Conservation (phyloP, 2,888 invertebrate genomes). For the Chrysolina americana region DNA sequence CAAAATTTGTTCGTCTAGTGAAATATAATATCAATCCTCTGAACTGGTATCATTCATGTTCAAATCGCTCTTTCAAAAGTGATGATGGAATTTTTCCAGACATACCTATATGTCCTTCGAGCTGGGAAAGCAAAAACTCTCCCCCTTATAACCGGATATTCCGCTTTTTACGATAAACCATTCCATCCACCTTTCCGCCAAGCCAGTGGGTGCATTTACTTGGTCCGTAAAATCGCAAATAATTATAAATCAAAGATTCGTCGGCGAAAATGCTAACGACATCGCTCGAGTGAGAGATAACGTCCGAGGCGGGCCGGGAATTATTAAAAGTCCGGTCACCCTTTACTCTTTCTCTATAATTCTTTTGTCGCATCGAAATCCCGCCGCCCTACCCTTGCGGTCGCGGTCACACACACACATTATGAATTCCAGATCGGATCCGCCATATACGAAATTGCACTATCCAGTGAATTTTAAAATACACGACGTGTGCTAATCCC, state of each 20-base stretch:
- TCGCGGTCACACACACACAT: constrained; percentile 44
- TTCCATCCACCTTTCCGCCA: constrained; percentile 25
- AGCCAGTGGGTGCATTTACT: constrained; percentile 27
- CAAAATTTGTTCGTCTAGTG: too few species aligned
- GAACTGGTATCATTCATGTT: too few species aligned
- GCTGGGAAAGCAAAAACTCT: constrained; percentile 9
- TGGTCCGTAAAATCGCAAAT: constrained; percentile 44
- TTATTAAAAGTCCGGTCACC: constrained; percentile 66
- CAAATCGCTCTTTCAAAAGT: too few species aligned
- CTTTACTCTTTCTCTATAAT: constrained; percentile 66
- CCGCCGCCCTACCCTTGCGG: constrained; percentile 46
- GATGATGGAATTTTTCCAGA: too few species aligned
- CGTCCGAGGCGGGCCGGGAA: constrained; percentile 60
- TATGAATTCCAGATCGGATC: constrained; percentile 48
- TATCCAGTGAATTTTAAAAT: constrained; percentile 44
- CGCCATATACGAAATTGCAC: constrained; percentile 36
- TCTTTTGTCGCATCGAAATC: constrained; percentile 60
- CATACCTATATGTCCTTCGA: neutral
- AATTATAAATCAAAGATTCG: constrained; percentile 49
- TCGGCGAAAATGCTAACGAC: constrained; percentile 48
- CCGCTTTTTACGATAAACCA: constrained; percentile 25
- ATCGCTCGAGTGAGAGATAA: constrained; percentile 57
- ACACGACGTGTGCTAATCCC: constrained; percentile 38
- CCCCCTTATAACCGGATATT: constrained; percentile 9
- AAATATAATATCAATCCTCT: too few species aligned